Evolutionary conservation across 2,888 invertebrate species (phyloP).

Genomic region (Patella ulyssiponensis): DNA sequence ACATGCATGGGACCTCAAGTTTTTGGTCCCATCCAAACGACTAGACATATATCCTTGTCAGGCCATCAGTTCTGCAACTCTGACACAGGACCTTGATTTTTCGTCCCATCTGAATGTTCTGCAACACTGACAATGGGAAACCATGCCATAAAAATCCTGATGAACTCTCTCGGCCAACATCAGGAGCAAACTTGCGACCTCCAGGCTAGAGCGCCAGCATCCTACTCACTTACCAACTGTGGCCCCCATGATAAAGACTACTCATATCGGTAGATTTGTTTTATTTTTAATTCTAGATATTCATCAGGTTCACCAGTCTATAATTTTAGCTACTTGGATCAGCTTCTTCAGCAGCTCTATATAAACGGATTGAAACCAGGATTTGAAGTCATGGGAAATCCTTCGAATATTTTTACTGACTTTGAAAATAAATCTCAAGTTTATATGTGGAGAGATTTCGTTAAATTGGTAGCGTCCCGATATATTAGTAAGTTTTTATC

Average conservation of each 20-base stretch:
- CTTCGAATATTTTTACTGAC: conserved; percentile 74
- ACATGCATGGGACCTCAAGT: no score
- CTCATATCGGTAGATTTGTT: background rate
- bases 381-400: conserved; percentile 80
- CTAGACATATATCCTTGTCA: no score
- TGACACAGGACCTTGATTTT: no score
- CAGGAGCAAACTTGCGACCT: no score
- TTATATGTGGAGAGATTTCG: conserved; percentile 75
- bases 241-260: background rate
- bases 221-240: no score
- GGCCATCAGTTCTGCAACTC: no score
- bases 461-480: conserved; percentile 72
- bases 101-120: no score
- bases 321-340: conserved; percentile 76
- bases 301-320: conserved; percentile 62
- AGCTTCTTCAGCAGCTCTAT: conserved; percentile 74
- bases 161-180: no score
- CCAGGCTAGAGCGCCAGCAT: no score
- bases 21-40: no score
- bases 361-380: conserved; percentile 74
- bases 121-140: no score
- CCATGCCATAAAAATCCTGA: no score
- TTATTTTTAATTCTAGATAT: conserved; percentile 12
- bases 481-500: conserved; percentile 74
- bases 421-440: conserved; percentile 73